Conservation (phyloP, 2,113 vertebrate genomes). For the Oxyruncus cristatus region DNA sequence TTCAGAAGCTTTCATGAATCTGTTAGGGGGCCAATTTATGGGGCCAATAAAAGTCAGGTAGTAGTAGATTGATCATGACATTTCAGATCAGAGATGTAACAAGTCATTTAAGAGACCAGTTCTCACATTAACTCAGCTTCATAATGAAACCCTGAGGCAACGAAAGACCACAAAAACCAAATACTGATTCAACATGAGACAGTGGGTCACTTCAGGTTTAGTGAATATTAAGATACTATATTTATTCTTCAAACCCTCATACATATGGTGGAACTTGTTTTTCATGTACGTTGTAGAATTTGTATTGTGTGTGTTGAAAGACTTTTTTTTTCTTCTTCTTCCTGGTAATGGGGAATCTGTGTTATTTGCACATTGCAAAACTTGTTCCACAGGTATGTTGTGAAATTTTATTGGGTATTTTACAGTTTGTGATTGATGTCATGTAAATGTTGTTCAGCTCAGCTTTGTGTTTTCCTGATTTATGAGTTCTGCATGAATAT, state of each 20-base stretch:
- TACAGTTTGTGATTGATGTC: conserved; percentile 53
- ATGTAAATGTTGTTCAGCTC: conserved; percentile 6
- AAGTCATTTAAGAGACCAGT: not conserved
- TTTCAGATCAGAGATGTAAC: not conserved
- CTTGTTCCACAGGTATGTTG: conserved; percentile 58
- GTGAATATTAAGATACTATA: not conserved
- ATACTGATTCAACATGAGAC: not conserved
- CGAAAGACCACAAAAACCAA: not conserved
- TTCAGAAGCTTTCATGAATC: not conserved
- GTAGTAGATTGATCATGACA: not conserved
- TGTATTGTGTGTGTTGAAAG: not conserved
- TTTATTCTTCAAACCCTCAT: not conserved
- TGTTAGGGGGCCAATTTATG: not conserved
- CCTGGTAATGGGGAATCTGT: conserved; percentile 38
- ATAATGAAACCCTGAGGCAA: not conserved
- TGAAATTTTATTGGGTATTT: conserved; percentile 59
- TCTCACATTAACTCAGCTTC: not conserved
- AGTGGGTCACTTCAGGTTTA: conserved; percentile 13
- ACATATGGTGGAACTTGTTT: conserved; percentile 25
- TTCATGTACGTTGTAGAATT: not conserved
- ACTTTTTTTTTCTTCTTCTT: conserved; percentile 29
- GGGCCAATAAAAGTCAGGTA: not conserved
- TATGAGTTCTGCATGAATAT: not conserved
- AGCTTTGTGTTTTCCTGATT: conserved; percentile 40
- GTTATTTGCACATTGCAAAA: conserved; percentile 61